Evolutionary conservation across 2,113 vertebrate genomes (phyloP).

Genomic region (Dolichotis patagonum): DNA sequence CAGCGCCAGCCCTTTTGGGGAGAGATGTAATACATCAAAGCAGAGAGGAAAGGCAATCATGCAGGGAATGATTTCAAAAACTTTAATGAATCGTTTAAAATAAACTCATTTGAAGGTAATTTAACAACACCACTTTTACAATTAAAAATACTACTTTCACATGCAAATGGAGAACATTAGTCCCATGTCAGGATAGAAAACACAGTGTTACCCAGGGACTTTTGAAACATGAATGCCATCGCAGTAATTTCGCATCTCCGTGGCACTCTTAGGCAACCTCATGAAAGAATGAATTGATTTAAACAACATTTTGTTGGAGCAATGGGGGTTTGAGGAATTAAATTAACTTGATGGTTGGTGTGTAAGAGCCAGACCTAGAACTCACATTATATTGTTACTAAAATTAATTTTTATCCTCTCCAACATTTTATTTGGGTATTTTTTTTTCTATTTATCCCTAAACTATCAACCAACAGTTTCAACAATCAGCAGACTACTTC

Average conservation of each 20-base stretch:
- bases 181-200: constrained; percentile 85
- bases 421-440: constrained; percentile 76
- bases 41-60: constrained; percentile 75
- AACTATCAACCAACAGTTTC: constrained; percentile 70
- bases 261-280: constrained; percentile 80
- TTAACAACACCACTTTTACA: constrained; percentile 86
- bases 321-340: constrained; percentile 87
- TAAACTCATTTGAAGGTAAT: constrained; percentile 88
- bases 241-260: constrained; percentile 85
- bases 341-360: constrained; percentile 86
- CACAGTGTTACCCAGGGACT: constrained; percentile 85
- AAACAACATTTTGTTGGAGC: constrained; percentile 86
- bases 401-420: constrained; percentile 86
- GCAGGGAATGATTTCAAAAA: constrained; percentile 84
- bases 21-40: constrained; percentile 83
- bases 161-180: constrained; percentile 86
- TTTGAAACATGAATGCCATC: constrained; percentile 84
- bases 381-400: constrained; percentile 82
- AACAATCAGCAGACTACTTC: constrained; percentile 55
- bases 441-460: constrained; percentile 73
- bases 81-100: constrained; percentile 87
- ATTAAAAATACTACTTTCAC: constrained; percentile 87
- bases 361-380: constrained; percentile 82
- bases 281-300: constrained; percentile 89
- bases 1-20: constrained; percentile 16